Conservation (phyloP, 1,140 invertebrate species). For the Drosophila trapezifrons region DNA sequence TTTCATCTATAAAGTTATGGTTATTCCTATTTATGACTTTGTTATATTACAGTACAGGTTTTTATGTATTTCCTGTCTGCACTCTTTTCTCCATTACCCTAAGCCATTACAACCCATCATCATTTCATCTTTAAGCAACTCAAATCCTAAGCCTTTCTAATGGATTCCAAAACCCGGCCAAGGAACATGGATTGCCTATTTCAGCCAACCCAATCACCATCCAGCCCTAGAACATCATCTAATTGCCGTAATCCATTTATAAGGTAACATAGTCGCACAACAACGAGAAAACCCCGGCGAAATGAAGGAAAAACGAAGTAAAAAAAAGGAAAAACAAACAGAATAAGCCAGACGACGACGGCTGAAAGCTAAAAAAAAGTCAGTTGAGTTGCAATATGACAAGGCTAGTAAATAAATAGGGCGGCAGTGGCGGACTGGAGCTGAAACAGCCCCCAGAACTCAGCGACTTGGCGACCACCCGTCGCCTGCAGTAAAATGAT, state of each 20-base stretch:
- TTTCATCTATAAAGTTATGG: not conserved
- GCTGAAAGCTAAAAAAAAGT: constrained; percentile 25
- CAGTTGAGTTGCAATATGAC: constrained; percentile 70
- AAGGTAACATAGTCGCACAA: constrained; percentile 50
- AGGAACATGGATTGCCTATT: constrained; percentile 36
- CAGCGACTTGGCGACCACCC: constrained; percentile 21
- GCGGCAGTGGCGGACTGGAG: too few species aligned
- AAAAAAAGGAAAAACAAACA: constrained; percentile 56
- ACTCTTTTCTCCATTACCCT: not conserved
- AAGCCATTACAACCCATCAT: constrained; percentile 19
- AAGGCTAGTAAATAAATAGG: constrained; percentile 69
- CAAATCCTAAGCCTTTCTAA: constrained; percentile 39
- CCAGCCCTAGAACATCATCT: constrained; percentile 33
- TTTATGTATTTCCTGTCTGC: not conserved
- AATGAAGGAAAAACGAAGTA: constrained; percentile 23
- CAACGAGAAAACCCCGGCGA: constrained; percentile 17
- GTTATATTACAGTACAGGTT: fast-evolving
- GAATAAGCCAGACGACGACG: constrained; percentile 56
- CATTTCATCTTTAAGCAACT: constrained; percentile 36
- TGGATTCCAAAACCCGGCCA: constrained; percentile 13
- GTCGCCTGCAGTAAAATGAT: constrained; percentile 65
- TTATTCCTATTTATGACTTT: not conserved
- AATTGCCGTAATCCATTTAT: constrained; percentile 82
- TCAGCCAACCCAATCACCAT: constrained; percentile 17
- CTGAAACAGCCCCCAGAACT: constrained; percentile 15